A percentile compares a stretch with the other conserved stretches of the same genome.
Conservation (phyloP, 2,113 vertebrate genomes). For the Leucopternis melanops region DNA sequence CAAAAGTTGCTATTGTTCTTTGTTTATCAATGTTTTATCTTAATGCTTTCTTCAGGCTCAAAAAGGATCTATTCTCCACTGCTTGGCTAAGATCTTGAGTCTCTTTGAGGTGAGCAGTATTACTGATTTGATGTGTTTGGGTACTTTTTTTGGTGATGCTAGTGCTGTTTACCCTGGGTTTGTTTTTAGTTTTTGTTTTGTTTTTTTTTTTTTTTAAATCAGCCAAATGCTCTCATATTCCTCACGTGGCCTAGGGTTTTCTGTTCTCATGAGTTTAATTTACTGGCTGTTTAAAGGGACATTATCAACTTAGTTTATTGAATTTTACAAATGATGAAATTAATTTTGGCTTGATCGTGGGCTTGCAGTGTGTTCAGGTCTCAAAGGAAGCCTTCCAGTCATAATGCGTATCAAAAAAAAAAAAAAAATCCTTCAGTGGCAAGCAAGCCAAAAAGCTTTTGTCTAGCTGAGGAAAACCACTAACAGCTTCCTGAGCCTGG, state of each 20-base stretch:
- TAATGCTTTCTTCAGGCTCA: slow-evolving; percentile 69
- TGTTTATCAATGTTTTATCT: background rate
- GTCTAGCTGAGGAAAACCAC: background rate
- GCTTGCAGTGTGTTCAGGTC: background rate
- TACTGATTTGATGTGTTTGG: background rate
- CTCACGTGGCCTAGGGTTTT: background rate
- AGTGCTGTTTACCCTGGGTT: background rate
- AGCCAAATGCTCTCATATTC: background rate
- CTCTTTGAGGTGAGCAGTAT: slow-evolving; percentile 87
- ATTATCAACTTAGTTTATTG: background rate
- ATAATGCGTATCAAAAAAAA: background rate
- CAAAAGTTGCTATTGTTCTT: background rate
- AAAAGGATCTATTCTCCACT: slow-evolving; percentile 85
- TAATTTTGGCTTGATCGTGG: background rate
- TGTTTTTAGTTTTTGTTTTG: no score
- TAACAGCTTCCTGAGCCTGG: background rate
- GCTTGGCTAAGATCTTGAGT: slow-evolving; percentile 87
- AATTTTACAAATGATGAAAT: background rate
- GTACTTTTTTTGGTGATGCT: background rate
- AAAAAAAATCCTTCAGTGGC: background rate
- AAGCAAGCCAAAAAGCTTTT: background rate
- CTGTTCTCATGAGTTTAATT: background rate
- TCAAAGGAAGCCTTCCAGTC: background rate
- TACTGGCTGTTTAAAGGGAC: background rate
- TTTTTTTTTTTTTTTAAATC: background rate